These are phyloP conservation scores for Motacilla tschutschensis DNA, from an alignment of 2,113 vertebrate species.

Conservation along the genomic window DNA sequence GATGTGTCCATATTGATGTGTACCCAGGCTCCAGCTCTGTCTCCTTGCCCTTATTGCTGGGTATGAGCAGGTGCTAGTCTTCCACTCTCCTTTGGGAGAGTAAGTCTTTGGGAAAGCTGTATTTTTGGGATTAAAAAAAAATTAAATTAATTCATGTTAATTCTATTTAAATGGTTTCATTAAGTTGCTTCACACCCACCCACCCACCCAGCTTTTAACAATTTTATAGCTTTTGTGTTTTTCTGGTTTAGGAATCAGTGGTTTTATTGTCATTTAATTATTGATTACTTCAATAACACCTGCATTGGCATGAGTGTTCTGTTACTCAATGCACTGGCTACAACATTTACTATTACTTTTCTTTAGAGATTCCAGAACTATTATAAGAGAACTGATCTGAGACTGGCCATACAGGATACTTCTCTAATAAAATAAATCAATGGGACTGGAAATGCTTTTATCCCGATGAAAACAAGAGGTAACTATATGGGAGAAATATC, in stretches of 20 bases:
- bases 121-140: too few relatives aligned
- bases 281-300: not conserved
- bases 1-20: rapidly evolving
- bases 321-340: not conserved
- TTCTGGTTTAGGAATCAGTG: not conserved
- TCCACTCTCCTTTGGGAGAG: not conserved
- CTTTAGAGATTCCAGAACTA: not conserved
- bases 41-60: not conserved
- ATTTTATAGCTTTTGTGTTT: not conserved
- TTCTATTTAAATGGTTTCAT: not conserved
- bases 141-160: not conserved
- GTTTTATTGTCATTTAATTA: not conserved
- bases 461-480: not conserved
- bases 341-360: not conserved
- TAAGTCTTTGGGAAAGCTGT: not conserved
- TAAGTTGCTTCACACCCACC: rapidly evolving
- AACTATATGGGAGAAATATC: not conserved
- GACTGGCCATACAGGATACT: not conserved
- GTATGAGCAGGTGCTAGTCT: not conserved
- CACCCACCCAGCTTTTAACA: not conserved
- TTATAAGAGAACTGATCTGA: not conserved
- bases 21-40: not conserved
- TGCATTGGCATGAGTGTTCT: not conserved
- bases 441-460: not conserved
- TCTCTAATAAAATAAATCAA: not conserved